These are phyloP conservation scores for Sinosuthora webbiana DNA, from an alignment of 2,113 vertebrate species.

Conservation along the genomic window DNA sequence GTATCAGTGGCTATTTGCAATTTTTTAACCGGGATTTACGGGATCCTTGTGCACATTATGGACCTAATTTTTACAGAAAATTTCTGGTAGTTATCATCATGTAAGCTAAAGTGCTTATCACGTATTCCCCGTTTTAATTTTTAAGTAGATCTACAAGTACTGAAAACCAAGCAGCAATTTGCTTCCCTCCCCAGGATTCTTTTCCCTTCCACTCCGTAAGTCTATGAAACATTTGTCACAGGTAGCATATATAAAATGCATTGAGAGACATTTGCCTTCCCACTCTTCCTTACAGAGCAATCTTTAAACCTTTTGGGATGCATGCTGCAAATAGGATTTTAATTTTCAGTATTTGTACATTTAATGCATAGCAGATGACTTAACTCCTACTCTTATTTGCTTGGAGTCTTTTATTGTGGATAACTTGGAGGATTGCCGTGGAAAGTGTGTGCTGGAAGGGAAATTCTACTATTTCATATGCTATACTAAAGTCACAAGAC, in stretches of 20 bases:
- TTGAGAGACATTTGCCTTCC: constrained; percentile 31
- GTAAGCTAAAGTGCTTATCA: not conserved
- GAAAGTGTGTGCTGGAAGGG: not conserved
- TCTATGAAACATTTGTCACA: not conserved
- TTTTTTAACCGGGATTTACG: not conserved
- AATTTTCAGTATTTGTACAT: not conserved
- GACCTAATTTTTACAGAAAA: not conserved
- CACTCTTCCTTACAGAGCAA: not conserved
- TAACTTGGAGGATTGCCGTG: not conserved
- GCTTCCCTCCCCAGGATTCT: not conserved
- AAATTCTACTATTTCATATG: not conserved
- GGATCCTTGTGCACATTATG: not conserved
- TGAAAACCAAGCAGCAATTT: not conserved
- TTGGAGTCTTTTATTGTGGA: not conserved
- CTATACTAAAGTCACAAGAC: not conserved
- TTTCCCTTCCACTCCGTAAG: not conserved
- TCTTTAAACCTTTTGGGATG: not conserved
- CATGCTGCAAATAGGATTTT: not conserved
- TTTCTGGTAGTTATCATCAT: not conserved
- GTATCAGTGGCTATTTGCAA: constrained; percentile 30
- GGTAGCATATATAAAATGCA: constrained; percentile 20
- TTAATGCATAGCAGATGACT: not conserved
- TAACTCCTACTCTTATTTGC: not conserved
- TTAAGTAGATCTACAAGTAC: not conserved
- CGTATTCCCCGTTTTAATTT: not conserved